Percentiles rank a stretch among this genome's conserved stretches.
Conservation (phyloP, 2,888 invertebrate species). For the Dasysyrphus albostriatus region DNA sequence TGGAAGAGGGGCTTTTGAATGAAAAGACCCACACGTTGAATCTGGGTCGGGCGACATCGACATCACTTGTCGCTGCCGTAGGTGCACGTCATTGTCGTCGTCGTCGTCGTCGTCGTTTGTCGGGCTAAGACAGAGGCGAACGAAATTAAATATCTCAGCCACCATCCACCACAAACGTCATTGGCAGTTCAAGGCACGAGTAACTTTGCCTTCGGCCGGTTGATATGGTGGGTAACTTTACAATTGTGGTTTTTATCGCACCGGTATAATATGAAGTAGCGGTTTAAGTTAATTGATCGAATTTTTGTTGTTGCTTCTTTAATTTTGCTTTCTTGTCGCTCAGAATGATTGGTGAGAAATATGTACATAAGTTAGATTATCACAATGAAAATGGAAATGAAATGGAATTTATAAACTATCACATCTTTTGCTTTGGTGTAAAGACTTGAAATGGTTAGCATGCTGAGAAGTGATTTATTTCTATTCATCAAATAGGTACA, state of each 20-base stretch:
- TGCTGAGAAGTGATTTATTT: slow-evolving; percentile 17
- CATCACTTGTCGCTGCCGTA: slow-evolving; percentile 59
- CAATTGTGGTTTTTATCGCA: slow-evolving; percentile 8
- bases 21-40: slow-evolving; percentile 45
- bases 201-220: slow-evolving; percentile 13
- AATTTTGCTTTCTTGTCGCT: slow-evolving; percentile 17
- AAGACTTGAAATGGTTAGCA: slow-evolving; percentile 33
- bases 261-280: not conserved
- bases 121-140: too few relatives aligned
- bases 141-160: slow-evolving; percentile 33
- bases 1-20: slow-evolving; percentile 19
- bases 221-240: not conserved
- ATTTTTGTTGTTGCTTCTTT: slow-evolving; percentile 24
- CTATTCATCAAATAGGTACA: not conserved
- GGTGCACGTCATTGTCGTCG: slow-evolving; percentile 21
- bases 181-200: slow-evolving; percentile 48
- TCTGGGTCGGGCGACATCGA: slow-evolving; percentile 60
- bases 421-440: slow-evolving; percentile 23
- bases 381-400: slow-evolving; percentile 49
- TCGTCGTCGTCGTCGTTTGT: too few relatives aligned
- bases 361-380: slow-evolving; percentile 39
- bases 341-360: slow-evolving; percentile 58
- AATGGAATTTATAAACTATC: slow-evolving; percentile 59
- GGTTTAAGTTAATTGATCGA: slow-evolving; percentile 54
- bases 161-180: slow-evolving; percentile 8